These are phyloP conservation scores for Orthosia gothica DNA, from an alignment of 2,888 invertebrate species.

Conservation along the genomic window DNA sequence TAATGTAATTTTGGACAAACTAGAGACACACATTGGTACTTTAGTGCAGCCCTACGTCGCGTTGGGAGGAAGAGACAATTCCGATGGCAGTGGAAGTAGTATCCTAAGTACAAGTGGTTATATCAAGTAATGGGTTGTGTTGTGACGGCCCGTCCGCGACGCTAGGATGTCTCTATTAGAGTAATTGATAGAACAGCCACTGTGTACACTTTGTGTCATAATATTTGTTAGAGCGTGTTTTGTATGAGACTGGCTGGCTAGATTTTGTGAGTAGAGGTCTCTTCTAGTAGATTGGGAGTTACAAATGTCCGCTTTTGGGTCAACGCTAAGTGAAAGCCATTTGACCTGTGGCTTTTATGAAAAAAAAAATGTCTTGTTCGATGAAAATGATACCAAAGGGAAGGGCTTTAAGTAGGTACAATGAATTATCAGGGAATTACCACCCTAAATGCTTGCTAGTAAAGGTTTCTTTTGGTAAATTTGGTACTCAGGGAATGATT, in stretches of 20 bases:
- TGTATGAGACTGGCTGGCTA: conserved; percentile 11
- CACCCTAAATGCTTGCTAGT: too few relatives aligned
- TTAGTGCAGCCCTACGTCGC: conserved; percentile 36
- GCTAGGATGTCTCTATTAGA: conserved; percentile 86
- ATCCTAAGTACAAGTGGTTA: conserved; percentile 79
- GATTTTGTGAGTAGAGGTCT: neutral
- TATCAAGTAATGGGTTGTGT: conserved; percentile 81
- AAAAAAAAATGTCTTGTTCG: too few relatives aligned
- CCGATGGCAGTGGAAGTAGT: conserved; percentile 83
- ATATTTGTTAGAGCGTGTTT: conserved; percentile 51
- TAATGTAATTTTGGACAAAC: neutral
- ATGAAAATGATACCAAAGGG: too few relatives aligned
- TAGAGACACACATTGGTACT: too few relatives aligned
- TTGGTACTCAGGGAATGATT: too few relatives aligned
- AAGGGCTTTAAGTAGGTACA: too few relatives aligned
- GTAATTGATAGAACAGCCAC: conserved; percentile 74
- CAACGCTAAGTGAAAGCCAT: neutral
- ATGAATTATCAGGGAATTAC: too few relatives aligned
- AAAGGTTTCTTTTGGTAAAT: too few relatives aligned
- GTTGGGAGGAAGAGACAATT: conserved; percentile 88
- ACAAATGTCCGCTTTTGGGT: neutral
- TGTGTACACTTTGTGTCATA: conserved; percentile 57
- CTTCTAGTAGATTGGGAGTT: neutral
- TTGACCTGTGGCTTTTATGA: neutral
- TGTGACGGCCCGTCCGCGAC: conserved; percentile 82